Evolutionary conservation across 2,888 invertebrate genomes (phyloP).

Genomic region (Tiliacea aurago): DNA sequence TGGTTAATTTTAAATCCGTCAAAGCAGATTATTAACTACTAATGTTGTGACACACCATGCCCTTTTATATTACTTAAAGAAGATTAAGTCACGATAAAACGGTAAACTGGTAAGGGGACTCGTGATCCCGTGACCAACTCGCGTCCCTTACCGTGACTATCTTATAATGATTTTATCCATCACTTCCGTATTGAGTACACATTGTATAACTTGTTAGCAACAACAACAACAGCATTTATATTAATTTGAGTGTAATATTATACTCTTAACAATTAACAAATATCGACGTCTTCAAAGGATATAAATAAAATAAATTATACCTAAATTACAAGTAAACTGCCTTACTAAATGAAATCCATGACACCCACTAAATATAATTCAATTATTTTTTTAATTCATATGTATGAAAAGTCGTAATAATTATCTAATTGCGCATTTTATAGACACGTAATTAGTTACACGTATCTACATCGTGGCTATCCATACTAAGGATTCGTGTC

Average conservation of each 20-base stretch:
- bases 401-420: conserved; percentile 54
- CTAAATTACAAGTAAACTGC: conserved; percentile 43
- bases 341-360: conserved; percentile 44
- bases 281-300: conserved; percentile 70
- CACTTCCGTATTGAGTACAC: conserved; percentile 82
- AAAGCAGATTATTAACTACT: conserved; percentile 40
- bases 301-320: conserved; percentile 51
- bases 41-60: conserved; percentile 78
- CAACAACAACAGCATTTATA: conserved; percentile 90
- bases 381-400: conserved; percentile 44
- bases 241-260: conserved; percentile 83
- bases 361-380: conserved; percentile 49
- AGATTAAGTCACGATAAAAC: conserved; percentile 76
- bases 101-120: conserved; percentile 55
- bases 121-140: conserved; percentile 54
- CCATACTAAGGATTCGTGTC: conserved; percentile 79
- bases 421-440: conserved; percentile 80
- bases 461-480: conserved; percentile 70
- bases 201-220: conserved; percentile 89
- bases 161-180: conserved; percentile 73
- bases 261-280: conserved; percentile 80
- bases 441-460: conserved; percentile 75
- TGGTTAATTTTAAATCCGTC: conserved; percentile 29
- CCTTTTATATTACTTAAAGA: conserved; percentile 72
- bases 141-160: conserved; percentile 59